Evolutionary conservation across 2,888 invertebrate genomes (phyloP).

Genomic region (Drosophila picticornis): DNA sequence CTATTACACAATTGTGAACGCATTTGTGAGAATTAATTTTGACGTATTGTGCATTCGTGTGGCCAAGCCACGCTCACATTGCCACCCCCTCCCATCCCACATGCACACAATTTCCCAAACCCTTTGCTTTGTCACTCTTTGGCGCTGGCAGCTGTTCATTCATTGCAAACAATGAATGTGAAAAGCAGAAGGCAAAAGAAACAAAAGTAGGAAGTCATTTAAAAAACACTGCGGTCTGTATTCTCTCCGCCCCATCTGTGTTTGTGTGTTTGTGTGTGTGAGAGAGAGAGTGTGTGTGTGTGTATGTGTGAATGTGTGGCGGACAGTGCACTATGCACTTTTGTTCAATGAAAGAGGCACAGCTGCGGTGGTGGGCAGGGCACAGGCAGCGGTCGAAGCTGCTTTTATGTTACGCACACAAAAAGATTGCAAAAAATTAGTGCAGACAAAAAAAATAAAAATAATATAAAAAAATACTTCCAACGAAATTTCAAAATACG

Average conservation of each 20-base stretch:
- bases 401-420: conserved; percentile 18
- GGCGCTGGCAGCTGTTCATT: conserved; percentile 51
- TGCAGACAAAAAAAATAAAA: neutral
- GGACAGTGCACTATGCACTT: conserved; percentile 44
- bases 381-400: conserved; percentile 17
- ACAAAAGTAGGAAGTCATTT: conserved; percentile 63
- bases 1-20: conserved; percentile 60
- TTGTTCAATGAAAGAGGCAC: conserved; percentile 21
- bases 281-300: neutral
- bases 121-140: conserved; percentile 33
- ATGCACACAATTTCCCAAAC: neutral
- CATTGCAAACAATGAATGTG: conserved; percentile 67
- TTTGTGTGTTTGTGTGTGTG: conserved; percentile 8
- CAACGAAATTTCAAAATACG: conserved; percentile 7
- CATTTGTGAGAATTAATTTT: conserved; percentile 60
- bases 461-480: neutral
- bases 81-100: neutral
- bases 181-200: conserved; percentile 33
- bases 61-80: conserved; percentile 3
- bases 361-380: conserved; percentile 1
- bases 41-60: conserved; percentile 34
- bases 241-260: neutral
- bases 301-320: conserved; percentile 9
- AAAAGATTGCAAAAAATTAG: conserved; percentile 22
- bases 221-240: conserved; percentile 41